These are phyloP conservation scores for Antedon mediterranea DNA, from an alignment of 53 echinoderm and acorn worm genomes.

Conservation along the genomic window DNA sequence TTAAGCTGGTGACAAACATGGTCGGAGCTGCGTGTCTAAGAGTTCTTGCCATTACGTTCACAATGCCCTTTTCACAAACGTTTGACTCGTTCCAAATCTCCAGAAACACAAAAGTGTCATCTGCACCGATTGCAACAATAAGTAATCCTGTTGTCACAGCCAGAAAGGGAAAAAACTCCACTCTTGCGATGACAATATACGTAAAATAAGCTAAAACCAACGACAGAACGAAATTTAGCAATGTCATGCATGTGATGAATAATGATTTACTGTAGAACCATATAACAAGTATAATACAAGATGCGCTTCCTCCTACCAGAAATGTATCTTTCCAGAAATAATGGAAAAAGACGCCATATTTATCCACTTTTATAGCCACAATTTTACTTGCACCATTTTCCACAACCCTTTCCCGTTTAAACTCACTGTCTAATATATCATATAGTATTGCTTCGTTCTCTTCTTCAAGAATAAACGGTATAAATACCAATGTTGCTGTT, in stretches of 20 bases:
- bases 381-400: too few relatives aligned
- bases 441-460: too few relatives aligned
- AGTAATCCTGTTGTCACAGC: constrained; percentile 53
- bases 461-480: too few relatives aligned
- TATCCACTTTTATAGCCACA: too few relatives aligned
- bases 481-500: too few relatives aligned
- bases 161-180: constrained; percentile 80
- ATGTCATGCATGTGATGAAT: constrained; percentile 45
- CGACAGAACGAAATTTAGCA: constrained; percentile 64
- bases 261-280: constrained; percentile 64
- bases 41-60: constrained; percentile 32
- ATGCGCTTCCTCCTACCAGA: constrained; percentile 28
- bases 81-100: constrained; percentile 50
- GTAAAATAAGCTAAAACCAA: constrained; percentile 52
- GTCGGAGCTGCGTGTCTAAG: constrained; percentile 50
- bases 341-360: constrained; percentile 20
- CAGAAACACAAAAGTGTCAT: constrained; percentile 70
- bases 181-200: constrained; percentile 34
- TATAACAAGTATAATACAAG: constrained; percentile 39
- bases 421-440: too few relatives aligned
- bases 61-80: constrained; percentile 5
- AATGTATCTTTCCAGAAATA: constrained; percentile 41
- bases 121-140: constrained; percentile 69
- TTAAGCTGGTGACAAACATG: constrained; percentile 86
- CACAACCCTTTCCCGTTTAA: too few relatives aligned